Evolutionary conservation across 64 coral and sea anemone genomes (phyloP), one percentile per base, ranked within the genome.

Genomic region (Trachythela sp.): DNA sequence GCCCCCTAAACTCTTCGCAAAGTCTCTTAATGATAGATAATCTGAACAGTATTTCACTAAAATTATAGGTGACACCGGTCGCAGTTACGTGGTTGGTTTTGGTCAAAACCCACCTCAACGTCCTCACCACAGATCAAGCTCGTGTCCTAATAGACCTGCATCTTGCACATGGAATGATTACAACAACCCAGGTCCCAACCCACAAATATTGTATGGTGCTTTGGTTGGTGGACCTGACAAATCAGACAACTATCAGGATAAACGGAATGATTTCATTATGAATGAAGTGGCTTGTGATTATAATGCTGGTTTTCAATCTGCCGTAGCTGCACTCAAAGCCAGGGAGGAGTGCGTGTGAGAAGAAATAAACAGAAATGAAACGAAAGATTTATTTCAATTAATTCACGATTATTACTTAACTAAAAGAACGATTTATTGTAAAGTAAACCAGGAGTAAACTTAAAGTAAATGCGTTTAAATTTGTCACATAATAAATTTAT

Each of bases 71-170:
- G 91, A 92, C 41, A 49, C 48, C 15, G 91, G 86, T 43, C 91
- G 91, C 91, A 88, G 91, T 33, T 92, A 84, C 9, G 77, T 92
- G 22, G 91, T 92, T n/a, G 91, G 91, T 7, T 92, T 92, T 36
- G 91, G 91, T 71, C 45, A 24, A 49, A 92, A 92, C 59, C 91
- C 91, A 1, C 91, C 91, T 32, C 51, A 88, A 50, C 84, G 91
- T 56, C 91, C 91, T 70, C 91, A 92, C 59, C 91, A 92, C 54
- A 49, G 91, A 7, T 84, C 86, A 13, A 92, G 91, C 24, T 92
- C 91, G 22, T 92, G 91, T 34, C 91, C 86, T 8, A 37, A 84
- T 22, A 9, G 26, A 11, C 91, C 91, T 34, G 54, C 36, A 48
- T 48, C 91, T 24, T 88, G 91, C 40, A 88, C 30, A 17, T 92